Conservation (phyloP, 35 echinoderm and acorn worm species). For the Holothuria glaberrima region DNA sequence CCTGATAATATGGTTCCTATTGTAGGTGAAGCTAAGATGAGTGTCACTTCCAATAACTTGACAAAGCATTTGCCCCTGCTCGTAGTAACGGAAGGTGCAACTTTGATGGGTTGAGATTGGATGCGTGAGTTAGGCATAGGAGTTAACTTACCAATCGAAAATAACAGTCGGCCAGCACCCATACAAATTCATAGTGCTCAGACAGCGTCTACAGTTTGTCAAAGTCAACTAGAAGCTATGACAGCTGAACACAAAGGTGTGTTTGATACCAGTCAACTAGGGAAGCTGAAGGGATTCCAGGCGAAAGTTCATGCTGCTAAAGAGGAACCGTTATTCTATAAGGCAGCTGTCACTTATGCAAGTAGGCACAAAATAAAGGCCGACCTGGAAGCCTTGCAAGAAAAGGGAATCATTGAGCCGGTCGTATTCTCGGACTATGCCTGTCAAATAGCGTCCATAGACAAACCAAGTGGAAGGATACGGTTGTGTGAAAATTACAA, state of each 20-base stretch:
- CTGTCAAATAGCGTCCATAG: not conserved
- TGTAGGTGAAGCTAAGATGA: not conserved
- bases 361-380: constrained; percentile 13
- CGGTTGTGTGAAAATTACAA: constrained; percentile 76
- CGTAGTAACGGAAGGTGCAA: not conserved
- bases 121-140: constrained; percentile 2
- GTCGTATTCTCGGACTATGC: constrained; percentile 53
- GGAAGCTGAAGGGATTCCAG: constrained; percentile 6
- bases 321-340: constrained; percentile 20
- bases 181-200: not conserved
- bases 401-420: constrained; percentile 52
- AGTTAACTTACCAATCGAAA: not conserved
- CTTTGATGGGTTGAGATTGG: constrained; percentile 15
- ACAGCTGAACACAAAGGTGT: not conserved
- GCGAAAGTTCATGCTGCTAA: not conserved
- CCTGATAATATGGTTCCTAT: not conserved
- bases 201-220: not conserved
- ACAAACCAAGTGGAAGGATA: constrained; percentile 43
- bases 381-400: constrained; percentile 9
- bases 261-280: not conserved
- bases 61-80: not conserved
- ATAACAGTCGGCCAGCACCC: not conserved
- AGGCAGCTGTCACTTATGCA: constrained; percentile 49
- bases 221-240: not conserved
- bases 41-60: not conserved